A percentile compares a stretch with the other conserved stretches of the same genome.
Evolutionary conservation across 1,140 invertebrate genomes (phyloP).

Genomic region (Calliopsis andreniformis): DNA sequence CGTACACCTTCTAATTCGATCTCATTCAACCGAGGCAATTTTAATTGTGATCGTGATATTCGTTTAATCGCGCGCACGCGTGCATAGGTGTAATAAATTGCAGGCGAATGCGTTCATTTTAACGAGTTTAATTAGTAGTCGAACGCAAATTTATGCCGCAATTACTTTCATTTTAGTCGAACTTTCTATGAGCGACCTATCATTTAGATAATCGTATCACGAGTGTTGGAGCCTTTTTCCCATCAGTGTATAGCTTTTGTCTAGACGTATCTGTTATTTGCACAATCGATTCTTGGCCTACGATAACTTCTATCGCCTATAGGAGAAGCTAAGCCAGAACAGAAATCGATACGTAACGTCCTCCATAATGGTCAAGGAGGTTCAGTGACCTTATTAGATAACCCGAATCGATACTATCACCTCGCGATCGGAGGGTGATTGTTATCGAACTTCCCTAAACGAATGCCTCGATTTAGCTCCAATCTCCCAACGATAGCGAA

Average conservation of each 20-base stretch:
- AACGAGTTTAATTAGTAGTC: background rate
- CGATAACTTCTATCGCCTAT: conserved; percentile 28
- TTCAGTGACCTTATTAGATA: conserved; percentile 51
- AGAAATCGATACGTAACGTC: conserved; percentile 42
- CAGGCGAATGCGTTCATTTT: background rate
- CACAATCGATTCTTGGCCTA: conserved; percentile 2
- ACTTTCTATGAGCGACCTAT: background rate
- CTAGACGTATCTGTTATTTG: too few relatives aligned
- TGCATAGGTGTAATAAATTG: background rate
- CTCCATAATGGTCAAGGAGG: conserved; percentile 53
- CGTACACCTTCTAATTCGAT: too few relatives aligned
- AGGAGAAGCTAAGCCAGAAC: background rate
- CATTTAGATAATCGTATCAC: background rate
- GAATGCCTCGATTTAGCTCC: conserved; percentile 33
- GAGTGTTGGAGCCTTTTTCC: background rate
- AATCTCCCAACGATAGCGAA: conserved; percentile 29
- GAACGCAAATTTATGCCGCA: background rate
- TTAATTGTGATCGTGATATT: background rate
- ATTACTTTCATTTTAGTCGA: background rate
- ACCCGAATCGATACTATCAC: conserved; percentile 40
- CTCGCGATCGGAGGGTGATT: conserved; percentile 12
- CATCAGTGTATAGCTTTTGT: background rate
- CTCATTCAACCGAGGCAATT: background rate
- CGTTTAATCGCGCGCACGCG: background rate
- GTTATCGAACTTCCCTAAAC: conserved; percentile 44